phyloP scores from a whole-genome alignment of 2,797 vertebrate species.

The Neomorphus geoffroyi region DNA sequence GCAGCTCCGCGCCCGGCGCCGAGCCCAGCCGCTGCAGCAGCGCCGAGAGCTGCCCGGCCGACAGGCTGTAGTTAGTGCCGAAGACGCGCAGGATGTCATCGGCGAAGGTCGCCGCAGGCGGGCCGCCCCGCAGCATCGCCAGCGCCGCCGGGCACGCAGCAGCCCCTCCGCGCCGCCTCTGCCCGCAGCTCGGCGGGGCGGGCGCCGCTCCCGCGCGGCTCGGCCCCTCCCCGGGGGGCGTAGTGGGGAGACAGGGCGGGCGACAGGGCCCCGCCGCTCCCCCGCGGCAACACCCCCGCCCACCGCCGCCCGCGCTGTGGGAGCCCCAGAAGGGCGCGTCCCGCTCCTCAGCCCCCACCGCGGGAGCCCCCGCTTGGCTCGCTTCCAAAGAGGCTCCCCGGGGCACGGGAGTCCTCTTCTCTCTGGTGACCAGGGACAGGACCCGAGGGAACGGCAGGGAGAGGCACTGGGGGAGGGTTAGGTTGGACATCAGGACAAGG shows the following conservation, averaged over 20 bases:
- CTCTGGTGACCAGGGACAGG: too few relatives aligned
- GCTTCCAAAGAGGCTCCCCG: not conserved
- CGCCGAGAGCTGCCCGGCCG: conserved; percentile 37
- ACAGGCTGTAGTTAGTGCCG: conserved; percentile 71
- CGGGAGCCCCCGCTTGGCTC: not conserved
- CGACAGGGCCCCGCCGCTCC: not conserved
- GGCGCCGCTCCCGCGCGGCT: not conserved
- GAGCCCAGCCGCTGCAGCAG: conserved; percentile 67
- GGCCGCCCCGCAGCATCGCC: not conserved
- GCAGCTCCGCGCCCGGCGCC: not conserved
- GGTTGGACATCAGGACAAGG: too few relatives aligned
- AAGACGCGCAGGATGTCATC: conserved; percentile 73
- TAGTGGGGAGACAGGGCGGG: not conserved
- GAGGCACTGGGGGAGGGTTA: too few relatives aligned
- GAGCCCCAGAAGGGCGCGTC: too few relatives aligned
- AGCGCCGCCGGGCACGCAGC: not conserved
- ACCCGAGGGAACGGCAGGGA: too few relatives aligned
- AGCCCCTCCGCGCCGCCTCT: too few relatives aligned
- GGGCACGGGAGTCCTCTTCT: not conserved
- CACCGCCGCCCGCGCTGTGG: too few relatives aligned
- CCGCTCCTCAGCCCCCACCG: not conserved
- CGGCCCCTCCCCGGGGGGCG: conserved; percentile 59
- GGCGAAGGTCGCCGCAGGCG: conserved; percentile 28
- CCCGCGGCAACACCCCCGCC: too few relatives aligned
- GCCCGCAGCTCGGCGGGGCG: not conserved